These are phyloP conservation scores for Paramormyrops hopkinsi DNA, from an alignment of 2,797 vertebrate genomes.

Conservation along the genomic window DNA sequence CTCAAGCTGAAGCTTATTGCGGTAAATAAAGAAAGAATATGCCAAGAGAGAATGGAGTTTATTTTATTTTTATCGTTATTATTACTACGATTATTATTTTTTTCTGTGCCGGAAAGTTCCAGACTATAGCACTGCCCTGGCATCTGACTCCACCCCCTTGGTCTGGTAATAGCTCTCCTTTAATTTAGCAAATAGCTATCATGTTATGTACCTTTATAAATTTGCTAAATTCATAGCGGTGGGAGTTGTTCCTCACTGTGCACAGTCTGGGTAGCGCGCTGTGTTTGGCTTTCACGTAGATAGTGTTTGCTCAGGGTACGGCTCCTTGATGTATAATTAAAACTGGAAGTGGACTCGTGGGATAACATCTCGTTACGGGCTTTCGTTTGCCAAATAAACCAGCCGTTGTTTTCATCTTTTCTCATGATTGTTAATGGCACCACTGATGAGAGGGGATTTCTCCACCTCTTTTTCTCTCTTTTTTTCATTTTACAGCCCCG, in stretches of 20 bases:
- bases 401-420: constrained; percentile 99
- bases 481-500: constrained; percentile 48
- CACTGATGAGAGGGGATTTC: constrained; percentile 87
- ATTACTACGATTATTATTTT: neutral
- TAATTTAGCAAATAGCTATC: constrained; percentile 99
- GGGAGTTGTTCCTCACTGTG: constrained; percentile 85
- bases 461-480: constrained; percentile 14
- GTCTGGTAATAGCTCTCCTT: constrained; percentile 84
- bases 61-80: neutral
- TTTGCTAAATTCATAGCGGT: constrained; percentile 88
- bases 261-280: constrained; percentile 84
- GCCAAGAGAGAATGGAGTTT: constrained; percentile 39
- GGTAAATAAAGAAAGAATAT: constrained; percentile 58
- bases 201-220: constrained; percentile 97
- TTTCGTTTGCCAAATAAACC: constrained; percentile 99
- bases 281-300: constrained; percentile 86
- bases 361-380: constrained; percentile 97
- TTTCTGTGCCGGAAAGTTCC: constrained; percentile 67
- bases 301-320: constrained; percentile 87
- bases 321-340: constrained; percentile 99
- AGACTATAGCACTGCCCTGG: constrained; percentile 68
- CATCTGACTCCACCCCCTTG: constrained; percentile 62
- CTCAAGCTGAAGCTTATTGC: constrained; percentile 71
- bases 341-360: constrained; percentile 99
- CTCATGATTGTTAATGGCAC: constrained; percentile 99